phyloP scores from a whole-genome alignment of 2,888 invertebrate species.

The Octonoba sinensis region DNA sequence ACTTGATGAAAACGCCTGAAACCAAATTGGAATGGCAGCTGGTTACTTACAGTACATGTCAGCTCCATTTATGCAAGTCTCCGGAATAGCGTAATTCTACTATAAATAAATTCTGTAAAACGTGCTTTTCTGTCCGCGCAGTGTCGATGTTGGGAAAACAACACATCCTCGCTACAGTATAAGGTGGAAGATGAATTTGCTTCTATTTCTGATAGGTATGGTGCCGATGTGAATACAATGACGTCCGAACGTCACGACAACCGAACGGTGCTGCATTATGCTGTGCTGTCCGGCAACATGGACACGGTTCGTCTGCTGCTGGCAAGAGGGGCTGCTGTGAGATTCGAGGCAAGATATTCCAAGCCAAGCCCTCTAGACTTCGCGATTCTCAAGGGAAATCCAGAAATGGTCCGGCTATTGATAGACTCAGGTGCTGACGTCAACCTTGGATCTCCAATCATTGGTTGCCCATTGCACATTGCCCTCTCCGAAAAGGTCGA shows the following conservation, averaged over 20 bases:
- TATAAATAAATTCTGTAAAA: too few relatives aligned
- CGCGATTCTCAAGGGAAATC: constrained; percentile 85
- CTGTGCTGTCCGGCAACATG: constrained; percentile 81
- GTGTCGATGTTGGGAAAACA: too few relatives aligned
- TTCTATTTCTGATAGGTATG: constrained; percentile 71
- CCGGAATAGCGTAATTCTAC: too few relatives aligned
- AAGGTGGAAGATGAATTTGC: too few relatives aligned
- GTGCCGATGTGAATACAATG: constrained; percentile 88
- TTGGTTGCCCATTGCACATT: constrained; percentile 85
- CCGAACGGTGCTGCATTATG: constrained; percentile 89
- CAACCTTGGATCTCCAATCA: constrained; percentile 84
- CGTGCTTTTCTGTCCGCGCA: too few relatives aligned
- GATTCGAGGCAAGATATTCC: constrained; percentile 76
- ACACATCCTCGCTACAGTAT: too few relatives aligned
- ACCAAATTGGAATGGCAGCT: too few relatives aligned
- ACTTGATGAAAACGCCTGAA: too few relatives aligned
- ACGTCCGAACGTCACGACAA: constrained; percentile 85
- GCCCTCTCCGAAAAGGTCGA: constrained; percentile 79
- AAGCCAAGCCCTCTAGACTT: constrained; percentile 87
- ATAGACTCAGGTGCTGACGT: constrained; percentile 79
- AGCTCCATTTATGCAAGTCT: too few relatives aligned
- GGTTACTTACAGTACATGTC: too few relatives aligned
- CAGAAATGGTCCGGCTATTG: constrained; percentile 76
- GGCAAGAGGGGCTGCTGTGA: constrained; percentile 84
- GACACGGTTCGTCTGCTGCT: constrained; percentile 83